Base-by-base conservation (phyloP, 2,888 invertebrate genomes). In the Acanthopleura granulata region DNA sequence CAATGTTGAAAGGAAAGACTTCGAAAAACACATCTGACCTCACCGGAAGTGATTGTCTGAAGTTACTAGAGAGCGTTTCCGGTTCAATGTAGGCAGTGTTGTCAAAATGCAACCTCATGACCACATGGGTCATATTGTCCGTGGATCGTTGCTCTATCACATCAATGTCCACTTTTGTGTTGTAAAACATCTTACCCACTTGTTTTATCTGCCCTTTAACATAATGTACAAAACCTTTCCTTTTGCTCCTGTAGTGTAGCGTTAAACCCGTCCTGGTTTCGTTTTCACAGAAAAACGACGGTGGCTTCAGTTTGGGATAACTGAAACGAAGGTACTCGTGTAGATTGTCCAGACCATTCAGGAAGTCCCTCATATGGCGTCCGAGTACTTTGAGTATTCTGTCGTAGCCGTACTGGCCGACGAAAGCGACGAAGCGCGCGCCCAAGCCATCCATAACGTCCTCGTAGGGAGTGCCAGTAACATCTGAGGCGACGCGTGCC, bases 291-390 rank as follows among this genome's bases (percentile, higher is more conserved):
- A 97, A 98, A 90, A 99, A 99, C 74, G 97, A 97, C 0, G 99
- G 99, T 0, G 98, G 98, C 80, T 95, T 92, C 92, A 94, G 93
- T 83, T 95, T 93, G 0, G 97, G 97, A 89, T 98, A 98, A 74
- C 97, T 97, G 91, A 97, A 97, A 90, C 98, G 96, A 71, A 99
- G 92, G 90, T 99, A 99, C 90, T 98, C 98, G 90, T 99, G 99
- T 30, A 99, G 92, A 91, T 98, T 98, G 91, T 99, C 98, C 83
- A 99, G 92, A 0, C 89, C 97, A 88, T 98, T 98, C 1, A 98
- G 93, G 88, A 98, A 98, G 91, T 98, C 98, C 74, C 98, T 92
- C 94, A 98, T 95, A 89, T 98, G 96, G 9, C 98, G 93, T 0
- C 98, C 98, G 15, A 91, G 82, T 1, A 90, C 89, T 74, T 87